These are phyloP conservation scores for Campylorhamphus procurvoides DNA, from an alignment of 2,113 vertebrate genomes.

Conservation along the genomic window DNA sequence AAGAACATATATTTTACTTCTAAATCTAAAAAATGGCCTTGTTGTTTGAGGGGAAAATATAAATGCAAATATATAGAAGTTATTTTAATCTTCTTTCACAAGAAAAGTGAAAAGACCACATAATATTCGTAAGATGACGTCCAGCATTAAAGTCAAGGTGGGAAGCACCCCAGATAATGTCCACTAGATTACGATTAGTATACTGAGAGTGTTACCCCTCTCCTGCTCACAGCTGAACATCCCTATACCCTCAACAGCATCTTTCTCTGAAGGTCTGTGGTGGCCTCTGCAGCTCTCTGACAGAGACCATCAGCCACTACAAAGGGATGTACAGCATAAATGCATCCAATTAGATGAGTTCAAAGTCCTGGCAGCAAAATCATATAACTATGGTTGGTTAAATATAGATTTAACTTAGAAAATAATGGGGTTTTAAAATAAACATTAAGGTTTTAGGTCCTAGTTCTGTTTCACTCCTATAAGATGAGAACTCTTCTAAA, in stretches of 20 bases:
- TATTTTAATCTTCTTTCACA: neutral
- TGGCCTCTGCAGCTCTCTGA: neutral
- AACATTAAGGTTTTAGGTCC: neutral
- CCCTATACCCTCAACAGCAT: neutral
- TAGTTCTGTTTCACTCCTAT: neutral
- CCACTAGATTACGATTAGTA: neutral
- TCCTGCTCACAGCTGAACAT: neutral
- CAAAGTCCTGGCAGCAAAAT: neutral
- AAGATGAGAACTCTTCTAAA: neutral
- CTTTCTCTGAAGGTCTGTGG: neutral
- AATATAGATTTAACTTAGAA: neutral
- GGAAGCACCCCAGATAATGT: neutral
- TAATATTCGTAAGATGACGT: neutral
- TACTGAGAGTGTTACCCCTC: neutral
- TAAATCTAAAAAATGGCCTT: neutral
- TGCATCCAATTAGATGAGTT: neutral
- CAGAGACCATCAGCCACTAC: neutral
- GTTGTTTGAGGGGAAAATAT: neutral
- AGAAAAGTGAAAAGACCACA: neutral
- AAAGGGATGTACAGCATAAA: neutral
- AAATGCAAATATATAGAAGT: neutral
- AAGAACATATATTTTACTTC: neutral
- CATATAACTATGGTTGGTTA: neutral
- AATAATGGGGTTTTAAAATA: neutral
- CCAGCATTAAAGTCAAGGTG: neutral